Conservation (phyloP, 2,797 vertebrate species). For the Malacoraja senta region DNA sequence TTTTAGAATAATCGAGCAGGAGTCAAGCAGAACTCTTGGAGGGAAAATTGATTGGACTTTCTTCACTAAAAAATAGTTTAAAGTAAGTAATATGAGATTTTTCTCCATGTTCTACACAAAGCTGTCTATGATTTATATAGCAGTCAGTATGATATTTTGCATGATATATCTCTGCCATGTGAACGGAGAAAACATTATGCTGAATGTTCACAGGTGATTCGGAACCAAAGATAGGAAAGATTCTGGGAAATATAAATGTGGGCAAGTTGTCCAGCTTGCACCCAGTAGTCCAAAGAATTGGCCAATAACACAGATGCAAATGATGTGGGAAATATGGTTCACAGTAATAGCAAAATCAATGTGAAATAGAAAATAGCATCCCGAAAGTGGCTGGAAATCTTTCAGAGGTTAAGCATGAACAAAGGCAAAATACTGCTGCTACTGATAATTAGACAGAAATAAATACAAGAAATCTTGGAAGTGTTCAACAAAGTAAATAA, state of each 20-base stretch:
- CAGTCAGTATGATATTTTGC: neutral
- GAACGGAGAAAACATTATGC: neutral
- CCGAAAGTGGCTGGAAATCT: neutral
- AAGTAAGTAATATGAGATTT: neutral
- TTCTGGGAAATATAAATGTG: neutral
- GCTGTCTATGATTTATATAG: neutral
- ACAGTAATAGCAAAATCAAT: neutral
- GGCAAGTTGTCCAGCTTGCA: neutral
- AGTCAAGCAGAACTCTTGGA: neutral
- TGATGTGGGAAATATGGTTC: neutral
- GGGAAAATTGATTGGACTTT: too few relatives aligned
- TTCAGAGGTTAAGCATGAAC: neutral
- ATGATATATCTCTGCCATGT: neutral
- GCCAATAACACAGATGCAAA: neutral
- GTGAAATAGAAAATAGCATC: neutral
- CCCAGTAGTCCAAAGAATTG: neutral
- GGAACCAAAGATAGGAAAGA: neutral
- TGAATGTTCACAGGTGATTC: neutral
- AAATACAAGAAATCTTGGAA: neutral
- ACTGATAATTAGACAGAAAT: neutral
- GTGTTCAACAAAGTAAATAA: too few relatives aligned
- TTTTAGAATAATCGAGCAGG: neutral
- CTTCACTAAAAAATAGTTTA: neutral
- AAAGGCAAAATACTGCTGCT: too few relatives aligned
- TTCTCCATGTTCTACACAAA: neutral